Percentiles rank a stretch among this genome's conserved stretches.
These are phyloP conservation scores for Takifugu rubripes DNA, from an alignment of 2,797 vertebrate genomes.

Conservation along the genomic window DNA sequence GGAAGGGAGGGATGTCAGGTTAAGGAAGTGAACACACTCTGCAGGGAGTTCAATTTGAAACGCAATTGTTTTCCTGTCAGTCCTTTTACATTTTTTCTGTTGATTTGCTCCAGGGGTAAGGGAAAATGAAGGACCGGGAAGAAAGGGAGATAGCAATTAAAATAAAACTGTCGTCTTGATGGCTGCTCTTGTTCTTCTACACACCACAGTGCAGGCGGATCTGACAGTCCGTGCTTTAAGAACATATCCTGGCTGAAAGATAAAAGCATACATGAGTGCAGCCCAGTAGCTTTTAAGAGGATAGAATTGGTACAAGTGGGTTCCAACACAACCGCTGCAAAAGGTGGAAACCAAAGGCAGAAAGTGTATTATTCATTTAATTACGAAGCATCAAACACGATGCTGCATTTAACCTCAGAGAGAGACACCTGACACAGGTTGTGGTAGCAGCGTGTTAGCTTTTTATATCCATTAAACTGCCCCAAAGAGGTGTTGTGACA, in stretches of 20 bases:
- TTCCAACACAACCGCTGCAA: constrained; percentile 42
- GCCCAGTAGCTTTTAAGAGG: constrained; percentile 75
- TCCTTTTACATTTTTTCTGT: constrained; percentile 78
- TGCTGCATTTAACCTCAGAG: constrained; percentile 61
- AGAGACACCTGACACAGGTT: constrained; percentile 32
- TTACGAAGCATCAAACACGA: constrained; percentile 51
- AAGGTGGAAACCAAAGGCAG: constrained; percentile 44
- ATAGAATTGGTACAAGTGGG: constrained; percentile 69
- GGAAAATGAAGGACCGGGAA: constrained; percentile 80
- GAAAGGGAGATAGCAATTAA: constrained; percentile 80
- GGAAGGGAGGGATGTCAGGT: constrained; percentile 80
- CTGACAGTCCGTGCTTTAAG: constrained; percentile 76
- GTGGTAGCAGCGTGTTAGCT: constrained; percentile 27
- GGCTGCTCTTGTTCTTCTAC: constrained; percentile 74
- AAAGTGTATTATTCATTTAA: constrained; percentile 63
- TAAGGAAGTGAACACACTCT: constrained; percentile 84
- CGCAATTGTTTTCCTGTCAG: constrained; percentile 84
- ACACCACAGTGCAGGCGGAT: constrained; percentile 63
- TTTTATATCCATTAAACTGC: constrained; percentile 45
- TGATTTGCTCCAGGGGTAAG: constrained; percentile 83
- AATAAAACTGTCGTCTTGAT: constrained; percentile 81
- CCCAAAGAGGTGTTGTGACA: constrained; percentile 45
- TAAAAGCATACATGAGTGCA: constrained; percentile 73
- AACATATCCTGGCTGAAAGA: constrained; percentile 75
- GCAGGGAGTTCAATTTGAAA: constrained; percentile 85